Percentiles rank a stretch among this genome's conserved stretches.
Conservation (phyloP, 2,113 vertebrate species). For the Prionailurus viverrinus region DNA sequence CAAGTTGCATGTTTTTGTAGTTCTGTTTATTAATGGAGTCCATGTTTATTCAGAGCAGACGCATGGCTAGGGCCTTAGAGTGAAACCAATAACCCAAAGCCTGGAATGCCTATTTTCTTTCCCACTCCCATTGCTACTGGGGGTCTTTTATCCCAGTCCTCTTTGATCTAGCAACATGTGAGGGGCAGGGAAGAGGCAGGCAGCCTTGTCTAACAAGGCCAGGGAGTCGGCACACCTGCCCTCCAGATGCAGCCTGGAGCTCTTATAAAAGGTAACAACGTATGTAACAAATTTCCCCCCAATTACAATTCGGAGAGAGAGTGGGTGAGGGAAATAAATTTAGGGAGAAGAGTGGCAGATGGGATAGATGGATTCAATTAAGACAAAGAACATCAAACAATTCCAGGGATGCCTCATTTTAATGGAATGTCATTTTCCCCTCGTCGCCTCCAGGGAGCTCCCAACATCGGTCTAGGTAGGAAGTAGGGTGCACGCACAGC, state of each 20-base stretch:
- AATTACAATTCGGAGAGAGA: conserved; percentile 61
- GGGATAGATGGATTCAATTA: conserved; percentile 77
- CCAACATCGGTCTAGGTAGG: background rate
- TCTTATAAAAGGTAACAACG: conserved; percentile 55
- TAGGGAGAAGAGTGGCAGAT: conserved; percentile 67
- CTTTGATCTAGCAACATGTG: background rate
- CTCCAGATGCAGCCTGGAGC: conserved; percentile 56
- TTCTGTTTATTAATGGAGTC: background rate
- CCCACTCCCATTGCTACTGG: background rate
- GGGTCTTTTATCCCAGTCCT: background rate
- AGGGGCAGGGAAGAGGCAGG: conserved; percentile 23
- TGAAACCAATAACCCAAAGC: background rate
- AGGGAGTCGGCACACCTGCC: conserved; percentile 53
- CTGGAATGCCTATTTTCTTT: conserved; percentile 46
- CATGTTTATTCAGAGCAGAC: conserved; percentile 19
- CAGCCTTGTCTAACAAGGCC: conserved; percentile 46
- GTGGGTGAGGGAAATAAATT: conserved; percentile 66
- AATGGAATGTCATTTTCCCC: conserved; percentile 62
- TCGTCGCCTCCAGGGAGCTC: conserved; percentile 52
- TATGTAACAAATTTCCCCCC: conserved; percentile 60
- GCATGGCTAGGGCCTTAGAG: background rate
- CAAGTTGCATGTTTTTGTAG: background rate
- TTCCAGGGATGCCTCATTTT: conserved; percentile 60
- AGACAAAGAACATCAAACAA: conserved; percentile 73
- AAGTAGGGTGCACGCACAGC: background rate